These are phyloP conservation scores for Trachelus iudaicus DNA, from an alignment of 2,888 invertebrate genomes.

Conservation along the genomic window DNA sequence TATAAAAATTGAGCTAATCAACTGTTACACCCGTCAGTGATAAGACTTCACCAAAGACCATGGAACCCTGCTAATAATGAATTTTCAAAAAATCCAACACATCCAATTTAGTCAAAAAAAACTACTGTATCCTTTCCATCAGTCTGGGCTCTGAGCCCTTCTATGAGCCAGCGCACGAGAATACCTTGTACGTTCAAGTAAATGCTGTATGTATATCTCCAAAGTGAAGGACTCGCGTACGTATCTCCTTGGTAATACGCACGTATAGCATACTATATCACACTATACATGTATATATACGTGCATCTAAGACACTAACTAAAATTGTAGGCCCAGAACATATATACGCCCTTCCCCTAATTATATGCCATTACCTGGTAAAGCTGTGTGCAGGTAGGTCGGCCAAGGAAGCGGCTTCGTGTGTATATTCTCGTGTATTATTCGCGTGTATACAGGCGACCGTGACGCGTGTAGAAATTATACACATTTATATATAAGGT, in stretches of 20 bases:
- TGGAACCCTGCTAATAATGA: background rate
- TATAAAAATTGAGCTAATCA: background rate
- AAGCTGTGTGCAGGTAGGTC: constrained; percentile 12
- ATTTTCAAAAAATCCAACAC: background rate
- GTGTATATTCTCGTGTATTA: constrained; percentile 2
- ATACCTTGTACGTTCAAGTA: background rate
- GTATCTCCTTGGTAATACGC: no score
- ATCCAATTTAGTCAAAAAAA: background rate
- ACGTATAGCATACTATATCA: no score
- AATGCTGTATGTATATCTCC: background rate
- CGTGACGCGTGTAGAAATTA: background rate
- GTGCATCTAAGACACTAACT: constrained; percentile 3
- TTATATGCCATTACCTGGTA: constrained; percentile 41
- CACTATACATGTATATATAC: background rate
- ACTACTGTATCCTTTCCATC: background rate
- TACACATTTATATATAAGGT: constrained; percentile 7
- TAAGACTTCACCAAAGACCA: background rate
- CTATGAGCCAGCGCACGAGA: background rate
- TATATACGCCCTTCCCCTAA: constrained; percentile 35
- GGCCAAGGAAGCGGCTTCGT: background rate
- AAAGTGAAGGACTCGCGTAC: no score
- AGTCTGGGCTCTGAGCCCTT: background rate
- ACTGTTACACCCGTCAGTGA: background rate
- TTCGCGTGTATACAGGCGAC: constrained; percentile 10
- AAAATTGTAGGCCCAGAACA: constrained; percentile 35